Conservation (phyloP, 2,797 vertebrate genomes). For the Cyprinodon diabolis region DNA sequence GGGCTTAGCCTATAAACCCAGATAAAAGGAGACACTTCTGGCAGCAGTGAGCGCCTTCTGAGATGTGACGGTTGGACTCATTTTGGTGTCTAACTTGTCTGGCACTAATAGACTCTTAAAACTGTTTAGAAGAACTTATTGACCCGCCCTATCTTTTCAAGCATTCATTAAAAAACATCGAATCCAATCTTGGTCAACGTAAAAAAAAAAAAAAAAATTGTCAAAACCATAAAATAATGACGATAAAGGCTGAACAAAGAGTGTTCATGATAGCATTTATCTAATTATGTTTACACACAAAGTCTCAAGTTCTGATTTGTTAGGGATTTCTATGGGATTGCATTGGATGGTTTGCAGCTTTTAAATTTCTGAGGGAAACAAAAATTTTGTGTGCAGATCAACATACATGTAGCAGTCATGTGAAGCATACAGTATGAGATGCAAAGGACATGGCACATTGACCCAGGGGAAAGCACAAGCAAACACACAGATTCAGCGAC, state of each 20-base stretch:
- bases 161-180: slow-evolving; percentile 53
- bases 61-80: slow-evolving; percentile 44
- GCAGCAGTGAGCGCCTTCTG: slow-evolving; percentile 49
- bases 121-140: slow-evolving; percentile 52
- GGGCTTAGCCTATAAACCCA: slow-evolving; percentile 59
- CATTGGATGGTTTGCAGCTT: background rate
- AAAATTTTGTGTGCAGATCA: background rate
- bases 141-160: slow-evolving; percentile 56
- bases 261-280: slow-evolving; percentile 4
- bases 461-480: slow-evolving; percentile 23
- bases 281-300: background rate
- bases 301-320: background rate
- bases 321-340: background rate
- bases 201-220: background rate
- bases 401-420: background rate
- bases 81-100: slow-evolving; percentile 40
- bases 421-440: slow-evolving; percentile 2
- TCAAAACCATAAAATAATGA: slow-evolving; percentile 12
- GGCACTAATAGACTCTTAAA: slow-evolving; percentile 49
- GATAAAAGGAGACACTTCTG: slow-evolving; percentile 54
- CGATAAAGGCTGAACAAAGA: no score
- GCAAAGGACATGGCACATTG: background rate
- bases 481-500: slow-evolving; percentile 13
- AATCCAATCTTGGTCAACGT: slow-evolving; percentile 32
- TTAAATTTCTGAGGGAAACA: background rate